Evolutionary conservation across 2,888 invertebrate species (phyloP), one percentile per base, ranked within the genome.

Genomic region (Scaeva pyrastri): DNA sequence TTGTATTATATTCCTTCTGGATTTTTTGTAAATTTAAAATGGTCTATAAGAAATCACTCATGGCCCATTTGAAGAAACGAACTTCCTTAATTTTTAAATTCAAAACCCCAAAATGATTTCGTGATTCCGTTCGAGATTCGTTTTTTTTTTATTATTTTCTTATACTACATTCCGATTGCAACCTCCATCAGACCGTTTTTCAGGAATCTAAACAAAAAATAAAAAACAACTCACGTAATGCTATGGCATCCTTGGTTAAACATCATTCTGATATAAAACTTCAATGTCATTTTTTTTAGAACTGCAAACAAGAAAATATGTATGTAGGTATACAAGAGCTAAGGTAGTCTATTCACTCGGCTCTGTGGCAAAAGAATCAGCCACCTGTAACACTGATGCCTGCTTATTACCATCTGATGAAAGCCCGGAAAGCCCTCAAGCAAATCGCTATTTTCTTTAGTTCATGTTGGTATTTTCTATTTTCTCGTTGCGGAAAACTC

Each of bases 391-490:
- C 56, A 52, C 39, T 39, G 31, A 31, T 31, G 39, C 39, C 52
- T 68, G 23, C 56, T 45, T 71, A 56, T 56, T 56, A 43, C 39
- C 56, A 56, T 41, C 31, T 71, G 71, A 56, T 71, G 56, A 43
- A 52, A 56, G 39, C 52, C 52, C n/a, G 39, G 52, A 68, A 50
- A 68, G 52, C 68, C 68, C 52, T 68, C 39, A 11, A 52, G 52
- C 68, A 52, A 68, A 68, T 68, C 39, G 36, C 68, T 68, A 68
- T 68, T 68, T 68, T 68, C 68, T 52, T 52, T 68, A 8, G 39
- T 39, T 52, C 68, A 39, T n/a, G 50, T 52, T 68, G 14, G 68
- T 21, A 52, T 68, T 52, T 39, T 71, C 36, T 31, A 52, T 68
- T 52, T 39, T 71, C 36, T 31, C 43, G 71, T 50, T 26, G 62